A percentile compares a stretch with the other conserved stretches of the same genome.
Conservation (phyloP, 2,797 vertebrate species). For the Lutjanus argentimaculatus region DNA sequence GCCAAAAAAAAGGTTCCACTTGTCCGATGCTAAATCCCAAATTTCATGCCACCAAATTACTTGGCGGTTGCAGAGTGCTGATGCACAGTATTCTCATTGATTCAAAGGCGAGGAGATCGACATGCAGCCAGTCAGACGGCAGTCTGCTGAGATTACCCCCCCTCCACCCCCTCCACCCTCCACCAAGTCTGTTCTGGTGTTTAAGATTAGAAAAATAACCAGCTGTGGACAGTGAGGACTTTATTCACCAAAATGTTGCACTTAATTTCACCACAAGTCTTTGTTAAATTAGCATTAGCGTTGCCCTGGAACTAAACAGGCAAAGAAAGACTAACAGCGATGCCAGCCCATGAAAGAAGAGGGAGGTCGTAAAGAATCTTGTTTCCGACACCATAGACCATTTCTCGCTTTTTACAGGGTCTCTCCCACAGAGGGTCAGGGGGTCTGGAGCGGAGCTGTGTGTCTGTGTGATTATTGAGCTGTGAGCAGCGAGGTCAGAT, state of each 20-base stretch:
- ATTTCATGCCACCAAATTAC: slow-evolving; percentile 76
- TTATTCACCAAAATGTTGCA: slow-evolving; percentile 56
- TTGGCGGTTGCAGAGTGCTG: slow-evolving; percentile 73
- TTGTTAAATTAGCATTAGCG: slow-evolving; percentile 48
- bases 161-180: slow-evolving; percentile 24
- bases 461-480: slow-evolving; percentile 57
- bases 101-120: slow-evolving; percentile 71
- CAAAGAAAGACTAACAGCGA: slow-evolving; percentile 50
- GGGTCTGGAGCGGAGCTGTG: slow-evolving; percentile 47
- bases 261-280: slow-evolving; percentile 47
- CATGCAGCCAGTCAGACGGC: slow-evolving; percentile 67
- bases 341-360: slow-evolving; percentile 52
- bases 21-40: slow-evolving; percentile 70
- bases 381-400: slow-evolving; percentile 61
- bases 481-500: slow-evolving; percentile 63
- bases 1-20: slow-evolving; percentile 54
- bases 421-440: slow-evolving; percentile 54
- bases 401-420: slow-evolving; percentile 64
- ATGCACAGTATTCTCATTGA: slow-evolving; percentile 72
- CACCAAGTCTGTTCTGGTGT: slow-evolving; percentile 59
- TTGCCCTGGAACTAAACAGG: slow-evolving; percentile 41
- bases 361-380: slow-evolving; percentile 65
- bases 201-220: slow-evolving; percentile 72
- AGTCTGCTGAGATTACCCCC: slow-evolving; percentile 72
- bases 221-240: slow-evolving; percentile 53